Base-by-base conservation (phyloP, 1,140 invertebrate genomes). In the Spodoptera litura region DNA sequence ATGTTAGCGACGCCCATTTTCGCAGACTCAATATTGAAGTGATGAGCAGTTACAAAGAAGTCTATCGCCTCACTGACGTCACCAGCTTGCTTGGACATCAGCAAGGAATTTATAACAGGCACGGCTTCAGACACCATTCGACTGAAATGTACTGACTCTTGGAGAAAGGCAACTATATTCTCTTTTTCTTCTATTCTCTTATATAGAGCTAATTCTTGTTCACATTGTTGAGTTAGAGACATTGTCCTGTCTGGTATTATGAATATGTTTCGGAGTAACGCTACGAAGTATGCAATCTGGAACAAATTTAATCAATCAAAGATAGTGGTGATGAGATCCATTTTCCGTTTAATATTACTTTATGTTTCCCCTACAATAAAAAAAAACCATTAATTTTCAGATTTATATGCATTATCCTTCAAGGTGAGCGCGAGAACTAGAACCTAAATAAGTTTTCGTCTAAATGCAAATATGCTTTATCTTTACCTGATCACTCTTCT, bases 21-120 rank as follows among this genome's bases (percentile, higher is more conserved):
- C 11, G 97, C 96, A 8, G 97, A 96, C 53, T 96, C 95, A 13
- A 98, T 95, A 64, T 96, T 96, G 89, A 98, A 98, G 85, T 97
- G 96, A 87, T 96, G 97, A 4, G 97, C 97, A 0, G 96, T 96
- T 0, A 97, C 97, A 81, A 99, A 97, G 87, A 99, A 97, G 66
- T 97, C 96, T 56, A 98, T 97, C 0, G 98, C 96, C 93, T 98
- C 98, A 52, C 97, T 95, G 0, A 98, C 96, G 91, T 98, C 98
- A 1, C 96, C 95, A 0, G 96, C 95, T 78, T 96, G 96, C 83
- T 97, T 96, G 0, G 98, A 98, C 82, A 96, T 96, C 2, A 98
- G 93, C 82, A 98, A 91, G 12, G 96, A 95, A 83, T 97, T 96
- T 12, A 97, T 95, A 6, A 97, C 84, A 0, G 97, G 97, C 61